These are phyloP conservation scores for Enchytraeus crypticus DNA, from an alignment of 2,888 invertebrate species.

Conservation along the genomic window DNA sequence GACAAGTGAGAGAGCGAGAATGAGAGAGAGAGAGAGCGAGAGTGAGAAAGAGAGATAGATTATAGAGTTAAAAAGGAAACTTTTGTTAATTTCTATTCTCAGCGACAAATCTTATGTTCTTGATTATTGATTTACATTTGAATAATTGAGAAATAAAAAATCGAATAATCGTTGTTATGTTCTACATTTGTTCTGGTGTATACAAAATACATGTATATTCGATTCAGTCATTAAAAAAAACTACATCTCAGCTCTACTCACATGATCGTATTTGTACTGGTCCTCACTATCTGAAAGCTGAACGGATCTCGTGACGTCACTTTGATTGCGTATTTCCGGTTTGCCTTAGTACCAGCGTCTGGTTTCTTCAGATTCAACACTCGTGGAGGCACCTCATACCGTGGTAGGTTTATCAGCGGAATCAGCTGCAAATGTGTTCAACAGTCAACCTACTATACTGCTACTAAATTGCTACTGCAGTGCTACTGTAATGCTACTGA, in stretches of 20 bases:
- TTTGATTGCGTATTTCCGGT: background rate
- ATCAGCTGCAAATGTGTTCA: no score
- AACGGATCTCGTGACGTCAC: conserved; percentile 2
- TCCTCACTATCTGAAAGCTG: conserved; percentile 1
- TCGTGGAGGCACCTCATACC: background rate
- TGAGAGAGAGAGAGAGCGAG: no score
- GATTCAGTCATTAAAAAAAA: background rate
- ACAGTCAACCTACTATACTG: no score
- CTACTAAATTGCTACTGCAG: no score
- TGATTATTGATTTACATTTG: background rate
- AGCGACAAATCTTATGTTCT: background rate
- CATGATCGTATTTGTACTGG: conserved; percentile 3
- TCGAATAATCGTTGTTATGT: no score
- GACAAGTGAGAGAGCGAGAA: background rate
- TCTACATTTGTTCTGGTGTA: background rate
- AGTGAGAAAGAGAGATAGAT: background rate
- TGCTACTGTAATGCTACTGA: no score
- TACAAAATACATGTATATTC: background rate
- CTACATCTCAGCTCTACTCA: background rate
- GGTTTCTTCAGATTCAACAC: background rate
- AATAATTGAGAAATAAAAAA: background rate
- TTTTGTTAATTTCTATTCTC: no score
- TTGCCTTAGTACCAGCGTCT: background rate
- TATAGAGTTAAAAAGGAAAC: background rate
- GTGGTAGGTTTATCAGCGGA: no score